phyloP scores from a whole-genome alignment of 2,113 vertebrate genomes.

The Anhinga anhinga region DNA sequence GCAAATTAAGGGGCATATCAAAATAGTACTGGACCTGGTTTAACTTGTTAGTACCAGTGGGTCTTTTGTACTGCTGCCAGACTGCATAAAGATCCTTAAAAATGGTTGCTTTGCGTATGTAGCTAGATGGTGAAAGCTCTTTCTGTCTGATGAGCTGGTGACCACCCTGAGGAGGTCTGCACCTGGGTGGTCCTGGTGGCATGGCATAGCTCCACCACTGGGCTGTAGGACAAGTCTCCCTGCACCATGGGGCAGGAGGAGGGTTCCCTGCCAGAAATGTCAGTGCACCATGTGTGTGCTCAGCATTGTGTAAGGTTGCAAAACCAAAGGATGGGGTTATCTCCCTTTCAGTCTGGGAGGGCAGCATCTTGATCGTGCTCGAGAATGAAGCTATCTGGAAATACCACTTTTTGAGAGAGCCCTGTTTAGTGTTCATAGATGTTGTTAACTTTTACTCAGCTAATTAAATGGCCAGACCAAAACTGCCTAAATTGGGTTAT shows the following conservation, averaged over 20 bases:
- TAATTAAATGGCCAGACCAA: background rate
- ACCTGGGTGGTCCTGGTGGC: background rate
- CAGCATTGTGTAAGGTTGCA: background rate
- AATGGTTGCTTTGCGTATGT: fast-evolving
- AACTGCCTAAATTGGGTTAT: background rate
- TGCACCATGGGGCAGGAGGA: background rate
- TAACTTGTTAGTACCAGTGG: background rate
- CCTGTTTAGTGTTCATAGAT: background rate
- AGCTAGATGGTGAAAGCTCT: background rate
- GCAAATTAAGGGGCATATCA: background rate
- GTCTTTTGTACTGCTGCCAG: background rate
- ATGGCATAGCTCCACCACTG: background rate
- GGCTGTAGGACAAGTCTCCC: background rate
- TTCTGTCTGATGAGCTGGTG: background rate
- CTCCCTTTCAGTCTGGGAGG: background rate
- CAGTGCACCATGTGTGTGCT: fast-evolving
- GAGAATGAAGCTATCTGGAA: background rate
- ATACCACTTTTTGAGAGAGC: background rate
- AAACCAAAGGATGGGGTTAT: background rate
- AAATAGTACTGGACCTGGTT: background rate
- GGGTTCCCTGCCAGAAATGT: background rate
- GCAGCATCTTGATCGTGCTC: background rate
- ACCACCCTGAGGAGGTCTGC: background rate
- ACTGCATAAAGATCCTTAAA: background rate
- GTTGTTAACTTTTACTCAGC: background rate